phyloP scores from a whole-genome alignment of 2,113 vertebrate genomes.

The Psilopsiagon aymara region DNA sequence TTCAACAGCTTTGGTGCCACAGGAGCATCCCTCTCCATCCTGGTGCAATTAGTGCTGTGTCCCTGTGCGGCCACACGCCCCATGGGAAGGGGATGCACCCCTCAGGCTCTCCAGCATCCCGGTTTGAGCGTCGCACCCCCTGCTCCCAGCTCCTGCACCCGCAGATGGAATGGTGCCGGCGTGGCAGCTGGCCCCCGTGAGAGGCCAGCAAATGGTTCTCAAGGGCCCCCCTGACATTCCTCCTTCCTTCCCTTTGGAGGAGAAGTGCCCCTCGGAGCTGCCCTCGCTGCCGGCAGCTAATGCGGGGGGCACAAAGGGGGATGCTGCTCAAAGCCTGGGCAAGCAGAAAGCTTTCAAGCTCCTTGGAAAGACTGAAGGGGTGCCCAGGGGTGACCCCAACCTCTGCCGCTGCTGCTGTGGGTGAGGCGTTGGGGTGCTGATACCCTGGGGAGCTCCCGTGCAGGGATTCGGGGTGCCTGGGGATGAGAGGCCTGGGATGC shows the following conservation, averaged over 20 bases:
- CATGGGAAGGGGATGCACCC: fast-evolving
- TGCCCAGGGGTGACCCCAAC: background rate
- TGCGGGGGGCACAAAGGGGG: background rate
- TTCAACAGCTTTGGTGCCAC: fast-evolving
- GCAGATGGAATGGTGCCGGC: fast-evolving
- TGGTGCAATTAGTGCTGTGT: fast-evolving
- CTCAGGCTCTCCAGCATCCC: background rate
- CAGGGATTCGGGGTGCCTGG: background rate
- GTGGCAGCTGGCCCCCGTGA: fast-evolving
- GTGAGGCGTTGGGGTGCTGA: background rate
- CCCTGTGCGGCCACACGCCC: background rate
- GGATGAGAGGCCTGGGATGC: background rate
- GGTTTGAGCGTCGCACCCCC: fast-evolving
- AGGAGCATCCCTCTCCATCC: background rate
- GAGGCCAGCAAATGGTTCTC: slow-evolving; percentile 41
- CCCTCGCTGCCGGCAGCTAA: background rate
- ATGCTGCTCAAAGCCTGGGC: background rate
- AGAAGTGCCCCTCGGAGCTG: background rate
- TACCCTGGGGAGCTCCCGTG: fast-evolving
- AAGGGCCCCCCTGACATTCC: slow-evolving; percentile 31
- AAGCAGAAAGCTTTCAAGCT: background rate
- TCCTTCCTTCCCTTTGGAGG: background rate
- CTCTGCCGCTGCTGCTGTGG: fast-evolving
- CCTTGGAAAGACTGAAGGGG: background rate
- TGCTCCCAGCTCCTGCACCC: fast-evolving